Percentiles rank a stretch among this genome's conserved stretches.
phyloP scores from a whole-genome alignment of 2,888 invertebrate genomes.

The Dilophus febrilis region DNA sequence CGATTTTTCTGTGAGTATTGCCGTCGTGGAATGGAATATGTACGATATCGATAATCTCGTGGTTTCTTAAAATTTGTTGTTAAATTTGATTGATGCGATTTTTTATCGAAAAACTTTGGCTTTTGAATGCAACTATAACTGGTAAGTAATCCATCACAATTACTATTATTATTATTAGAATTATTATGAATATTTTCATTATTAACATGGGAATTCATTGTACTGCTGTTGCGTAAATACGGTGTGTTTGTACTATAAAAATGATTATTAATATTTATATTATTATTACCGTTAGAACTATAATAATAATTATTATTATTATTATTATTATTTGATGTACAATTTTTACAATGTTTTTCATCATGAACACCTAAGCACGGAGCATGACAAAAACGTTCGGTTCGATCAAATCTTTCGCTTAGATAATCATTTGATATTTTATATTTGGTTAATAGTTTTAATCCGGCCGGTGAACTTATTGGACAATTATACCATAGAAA shows the following conservation, averaged over 20 bases:
- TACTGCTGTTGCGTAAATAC: no score
- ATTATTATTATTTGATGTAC: no score
- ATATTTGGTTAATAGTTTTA: conserved; percentile 31
- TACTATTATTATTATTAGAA: neutral
- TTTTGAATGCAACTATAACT: no score
- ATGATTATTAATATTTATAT: no score
- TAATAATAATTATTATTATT: no score
- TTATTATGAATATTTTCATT: no score
- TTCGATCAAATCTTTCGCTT: conserved; percentile 33
- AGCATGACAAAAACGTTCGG: conserved; percentile 33
- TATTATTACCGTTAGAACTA: no score
- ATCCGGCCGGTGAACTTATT: conserved; percentile 36
- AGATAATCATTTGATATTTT: conserved; percentile 30
- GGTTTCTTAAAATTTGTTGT: conserved; percentile 25
- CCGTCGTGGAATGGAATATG: conserved; percentile 26
- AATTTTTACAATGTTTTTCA: neutral
- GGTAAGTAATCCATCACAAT: no score
- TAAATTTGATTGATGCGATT: conserved; percentile 14
- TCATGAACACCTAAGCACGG: conserved; percentile 21
- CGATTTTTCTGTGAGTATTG: conserved; percentile 24
- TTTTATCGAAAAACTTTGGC: conserved; percentile 24
- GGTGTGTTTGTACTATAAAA: no score
- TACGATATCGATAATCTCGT: conserved; percentile 20
- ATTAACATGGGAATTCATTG: no score
- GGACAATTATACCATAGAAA: conserved; percentile 33